Conservation (phyloP, 2,113 vertebrate species). For the Talpa occidentalis region DNA sequence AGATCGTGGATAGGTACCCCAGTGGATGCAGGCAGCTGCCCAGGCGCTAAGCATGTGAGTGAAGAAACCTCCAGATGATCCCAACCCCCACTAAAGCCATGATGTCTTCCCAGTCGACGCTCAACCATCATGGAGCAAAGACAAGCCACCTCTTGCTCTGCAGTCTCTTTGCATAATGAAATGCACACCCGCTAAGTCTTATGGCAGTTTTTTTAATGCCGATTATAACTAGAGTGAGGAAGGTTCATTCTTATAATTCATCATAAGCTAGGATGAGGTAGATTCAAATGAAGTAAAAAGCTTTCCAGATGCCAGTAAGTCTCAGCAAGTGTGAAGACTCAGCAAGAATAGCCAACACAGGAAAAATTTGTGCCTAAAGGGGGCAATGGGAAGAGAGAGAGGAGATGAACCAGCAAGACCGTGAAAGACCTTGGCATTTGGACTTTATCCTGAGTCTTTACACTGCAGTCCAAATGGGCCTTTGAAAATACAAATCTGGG, state of each 20-base stretch:
- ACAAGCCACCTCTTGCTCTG: not conserved
- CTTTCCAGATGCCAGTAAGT: not conserved
- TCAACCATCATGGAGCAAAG: not conserved
- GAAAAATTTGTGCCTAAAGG: not conserved
- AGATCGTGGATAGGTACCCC: not conserved
- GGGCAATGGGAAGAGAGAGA: not conserved
- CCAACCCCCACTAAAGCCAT: not conserved
- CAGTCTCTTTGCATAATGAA: not conserved
- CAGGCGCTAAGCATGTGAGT: not conserved
- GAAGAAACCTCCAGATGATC: not conserved
- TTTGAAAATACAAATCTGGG: not conserved
- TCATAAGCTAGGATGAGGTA: too few species aligned
- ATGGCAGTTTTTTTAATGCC: not conserved
- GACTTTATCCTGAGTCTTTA: not conserved
- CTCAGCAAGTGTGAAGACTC: not conserved
- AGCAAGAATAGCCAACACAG: not conserved
- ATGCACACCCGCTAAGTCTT: not conserved
- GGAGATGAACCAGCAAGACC: not conserved
- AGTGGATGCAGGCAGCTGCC: not conserved
- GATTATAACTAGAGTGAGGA: not conserved
- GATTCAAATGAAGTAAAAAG: not conserved
- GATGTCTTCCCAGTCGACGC: not conserved
- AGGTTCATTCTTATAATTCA: too few species aligned
- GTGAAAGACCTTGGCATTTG: not conserved
- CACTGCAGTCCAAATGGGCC: not conserved